These are phyloP conservation scores for Hydractinia echinata DNA, from an alignment of 30 jellyfish, hydroid and myxozoan species.

Conservation along the genomic window DNA sequence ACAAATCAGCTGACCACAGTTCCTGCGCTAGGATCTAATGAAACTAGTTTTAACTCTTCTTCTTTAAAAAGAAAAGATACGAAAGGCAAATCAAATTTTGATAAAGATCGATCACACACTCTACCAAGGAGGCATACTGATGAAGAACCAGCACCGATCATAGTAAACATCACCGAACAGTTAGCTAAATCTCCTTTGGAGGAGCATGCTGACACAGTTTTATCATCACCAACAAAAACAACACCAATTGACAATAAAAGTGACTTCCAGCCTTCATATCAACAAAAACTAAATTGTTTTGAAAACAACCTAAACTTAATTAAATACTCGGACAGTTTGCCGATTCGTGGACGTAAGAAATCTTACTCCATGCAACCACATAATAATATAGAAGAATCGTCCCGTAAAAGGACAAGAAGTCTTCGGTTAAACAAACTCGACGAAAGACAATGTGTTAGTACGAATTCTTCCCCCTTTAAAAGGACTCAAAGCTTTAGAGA, in stretches of 20 bases:
- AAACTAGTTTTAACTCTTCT: background rate
- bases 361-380: background rate
- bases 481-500: background rate
- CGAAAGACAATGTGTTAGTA: constrained; percentile 28
- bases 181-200: constrained; percentile 13
- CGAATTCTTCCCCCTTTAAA: constrained; percentile 23
- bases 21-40: background rate
- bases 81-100: background rate
- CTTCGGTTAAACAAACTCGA: background rate
- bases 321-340: constrained; percentile 18
- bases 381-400: background rate
- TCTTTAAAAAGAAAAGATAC: background rate
- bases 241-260: background rate
- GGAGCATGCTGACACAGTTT: constrained; percentile 11
- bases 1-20: background rate
- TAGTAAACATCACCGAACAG: background rate
- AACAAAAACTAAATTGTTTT: background rate
- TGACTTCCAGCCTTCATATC: background rate
- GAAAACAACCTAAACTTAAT: background rate
- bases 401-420: background rate
- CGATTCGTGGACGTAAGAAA: background rate
- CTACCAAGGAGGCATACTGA: background rate
- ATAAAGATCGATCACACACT: background rate
- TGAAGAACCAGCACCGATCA: background rate
- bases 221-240: constrained; percentile 1